Evolutionary conservation across 1,140 invertebrate species (phyloP).

Genomic region (Homarus americanus): DNA sequence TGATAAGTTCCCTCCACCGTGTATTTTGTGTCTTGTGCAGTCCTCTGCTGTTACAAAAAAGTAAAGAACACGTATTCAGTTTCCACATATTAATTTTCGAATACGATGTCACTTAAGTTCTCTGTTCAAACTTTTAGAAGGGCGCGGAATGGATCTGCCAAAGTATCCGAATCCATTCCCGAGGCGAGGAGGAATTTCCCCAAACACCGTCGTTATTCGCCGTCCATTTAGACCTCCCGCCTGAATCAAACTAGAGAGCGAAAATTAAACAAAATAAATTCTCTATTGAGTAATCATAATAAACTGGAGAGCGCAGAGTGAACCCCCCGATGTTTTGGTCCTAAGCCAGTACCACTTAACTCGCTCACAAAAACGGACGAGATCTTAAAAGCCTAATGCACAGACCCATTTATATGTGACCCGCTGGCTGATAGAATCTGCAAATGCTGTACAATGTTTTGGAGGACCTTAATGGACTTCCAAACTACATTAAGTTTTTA

Average conservation of each 20-base stretch:
- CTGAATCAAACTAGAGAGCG: not conserved
- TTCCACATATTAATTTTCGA: constrained; percentile 70
- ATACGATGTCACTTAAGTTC: constrained; percentile 68
- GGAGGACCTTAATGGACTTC: constrained; percentile 74
- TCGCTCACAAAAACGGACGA: constrained; percentile 69
- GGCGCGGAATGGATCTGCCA: constrained; percentile 65
- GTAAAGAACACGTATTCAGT: constrained; percentile 53
- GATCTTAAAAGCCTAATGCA: constrained; percentile 75
- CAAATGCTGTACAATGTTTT: constrained; percentile 75
- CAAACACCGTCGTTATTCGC: not conserved
- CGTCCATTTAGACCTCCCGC: not conserved
- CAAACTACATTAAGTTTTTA: constrained; percentile 75
- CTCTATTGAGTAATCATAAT: constrained; percentile 60
- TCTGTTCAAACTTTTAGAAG: constrained; percentile 72
- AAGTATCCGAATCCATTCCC: constrained; percentile 35
- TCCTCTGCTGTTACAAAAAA: not conserved
- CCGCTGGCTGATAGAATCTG: constrained; percentile 74
- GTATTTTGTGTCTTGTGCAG: constrained; percentile 19
- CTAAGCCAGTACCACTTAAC: constrained; percentile 72
- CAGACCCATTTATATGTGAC: constrained; percentile 74
- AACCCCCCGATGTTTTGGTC: constrained; percentile 62
- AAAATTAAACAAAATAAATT: constrained; percentile 48
- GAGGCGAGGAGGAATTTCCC: not conserved
- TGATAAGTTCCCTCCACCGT: not conserved
- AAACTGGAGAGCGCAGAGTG: constrained; percentile 40